Evolutionary conservation across 2,888 invertebrate genomes (phyloP), one percentile per base, ranked within the genome.

Genomic region (Pachydiplax longipennis): DNA sequence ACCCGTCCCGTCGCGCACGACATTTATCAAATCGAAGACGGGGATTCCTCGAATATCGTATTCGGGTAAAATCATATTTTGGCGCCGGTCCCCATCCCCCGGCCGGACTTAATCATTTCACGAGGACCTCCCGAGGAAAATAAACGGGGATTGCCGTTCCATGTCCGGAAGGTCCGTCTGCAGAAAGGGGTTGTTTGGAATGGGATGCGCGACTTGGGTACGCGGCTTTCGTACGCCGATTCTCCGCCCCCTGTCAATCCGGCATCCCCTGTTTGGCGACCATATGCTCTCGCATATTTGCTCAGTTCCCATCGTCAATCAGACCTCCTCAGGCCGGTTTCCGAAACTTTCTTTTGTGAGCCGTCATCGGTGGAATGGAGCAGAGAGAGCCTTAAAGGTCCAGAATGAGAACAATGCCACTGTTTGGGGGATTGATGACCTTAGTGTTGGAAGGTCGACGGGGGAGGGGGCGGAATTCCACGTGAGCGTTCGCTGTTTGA

Each of bases 231-330:
- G 61, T 22, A 15, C 53, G 53, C 53, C 58, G 6, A 25, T 31
- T 25, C 82, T 22, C 13, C 58, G 35, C 83, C 35, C 58, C 83
- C 87, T 61, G 87, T 87, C 87, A 61, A 61, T 65, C 87, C 87
- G 13, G 18, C 61, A 61, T 35, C 12, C 87, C 87, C 58, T 87
- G 37, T 87, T n/a, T 61, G 87, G 61, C 87, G 37, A 61, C 87
- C 87, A 87, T 87, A 87, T 87, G 87, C 87, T 87, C 87, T 87
- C 87, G 61, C 87, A 87, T 87, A 87, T 61, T 87, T 87, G 87
- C n/a, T 40, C 37, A 61, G 61, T 87, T 65, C 61, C 61, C 61
- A 61, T 87, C 87, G 87, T 87, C 61, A 87, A 87, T 87, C 87
- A 87, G 87, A 22, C 53, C 48, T 31, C 53, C 58, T 25, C 25